A percentile compares a stretch with the other conserved stretches of the same genome.
Evolutionary conservation across 2,797 vertebrate genomes (phyloP).

Genomic region (Sciurus carolinensis): DNA sequence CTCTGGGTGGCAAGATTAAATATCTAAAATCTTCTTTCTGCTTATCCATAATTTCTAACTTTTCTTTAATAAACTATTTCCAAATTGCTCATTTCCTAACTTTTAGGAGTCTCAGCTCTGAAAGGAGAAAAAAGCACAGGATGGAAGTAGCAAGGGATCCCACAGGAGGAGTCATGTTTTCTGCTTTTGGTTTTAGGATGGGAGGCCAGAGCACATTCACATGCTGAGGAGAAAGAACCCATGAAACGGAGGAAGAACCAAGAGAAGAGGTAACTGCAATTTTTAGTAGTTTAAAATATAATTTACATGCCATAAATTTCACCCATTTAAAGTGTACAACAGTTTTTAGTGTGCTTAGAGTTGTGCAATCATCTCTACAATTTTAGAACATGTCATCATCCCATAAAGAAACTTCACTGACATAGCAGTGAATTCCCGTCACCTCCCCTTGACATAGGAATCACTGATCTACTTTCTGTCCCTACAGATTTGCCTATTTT

Average conservation of each 20-base stretch:
- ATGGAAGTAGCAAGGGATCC: not conserved
- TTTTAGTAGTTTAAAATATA: not conserved
- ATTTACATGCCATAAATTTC: not conserved
- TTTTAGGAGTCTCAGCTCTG: not conserved
- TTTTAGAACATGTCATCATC: not conserved
- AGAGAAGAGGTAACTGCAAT: not conserved
- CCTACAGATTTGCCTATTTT: not conserved
- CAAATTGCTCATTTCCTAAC: conserved; percentile 37
- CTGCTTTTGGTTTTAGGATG: not conserved
- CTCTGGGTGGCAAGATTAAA: not conserved
- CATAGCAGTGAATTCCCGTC: not conserved
- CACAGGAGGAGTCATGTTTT: no score
- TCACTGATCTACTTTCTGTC: not conserved
- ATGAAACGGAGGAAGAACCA: not conserved
- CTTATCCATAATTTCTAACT: conserved; percentile 15
- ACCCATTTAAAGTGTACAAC: not conserved
- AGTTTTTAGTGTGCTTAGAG: not conserved
- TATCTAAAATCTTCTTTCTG: not conserved
- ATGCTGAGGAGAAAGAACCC: not conserved
- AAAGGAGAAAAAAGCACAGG: not conserved
- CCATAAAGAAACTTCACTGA: not conserved
- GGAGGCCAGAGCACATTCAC: not conserved
- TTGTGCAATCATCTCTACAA: not conserved
- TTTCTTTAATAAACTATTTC: conserved; percentile 4
- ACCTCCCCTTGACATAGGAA: not conserved